phyloP scores from a whole-genome alignment of 2,113 vertebrate species.

The Trachemys scripta region DNA sequence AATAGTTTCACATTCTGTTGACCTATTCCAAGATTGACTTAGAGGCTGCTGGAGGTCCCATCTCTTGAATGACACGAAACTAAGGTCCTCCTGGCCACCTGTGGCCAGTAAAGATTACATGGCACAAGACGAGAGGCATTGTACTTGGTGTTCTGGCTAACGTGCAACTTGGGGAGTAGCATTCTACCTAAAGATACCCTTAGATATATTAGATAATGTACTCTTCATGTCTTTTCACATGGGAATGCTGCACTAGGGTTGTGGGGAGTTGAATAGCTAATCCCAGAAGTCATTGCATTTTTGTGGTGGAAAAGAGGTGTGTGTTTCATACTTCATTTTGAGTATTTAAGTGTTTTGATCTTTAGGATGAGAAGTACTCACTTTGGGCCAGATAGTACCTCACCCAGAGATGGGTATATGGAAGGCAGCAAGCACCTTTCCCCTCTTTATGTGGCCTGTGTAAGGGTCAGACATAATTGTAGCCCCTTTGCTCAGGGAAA shows the following conservation, averaged over 20 bases:
- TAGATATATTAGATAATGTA: not conserved
- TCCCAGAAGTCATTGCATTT: not conserved
- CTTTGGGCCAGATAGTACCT: not conserved
- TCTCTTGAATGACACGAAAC: not conserved
- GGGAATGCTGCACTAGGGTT: not conserved
- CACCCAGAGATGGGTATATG: not conserved
- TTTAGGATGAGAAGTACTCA: not conserved
- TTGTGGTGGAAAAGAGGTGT: not conserved
- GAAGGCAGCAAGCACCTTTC: not conserved
- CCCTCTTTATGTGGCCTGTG: not conserved
- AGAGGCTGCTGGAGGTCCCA: not conserved
- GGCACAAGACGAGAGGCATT: fast-evolving
- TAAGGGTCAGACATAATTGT: not conserved
- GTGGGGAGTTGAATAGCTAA: not conserved
- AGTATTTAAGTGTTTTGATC: not conserved
- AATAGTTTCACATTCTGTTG: not conserved
- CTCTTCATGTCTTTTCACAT: not conserved
- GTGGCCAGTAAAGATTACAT: not conserved
- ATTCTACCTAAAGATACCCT: not conserved
- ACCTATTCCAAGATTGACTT: not conserved
- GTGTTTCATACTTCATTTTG: not conserved
- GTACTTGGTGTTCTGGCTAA: not conserved
- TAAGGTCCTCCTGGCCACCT: not conserved
- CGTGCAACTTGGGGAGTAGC: not conserved
- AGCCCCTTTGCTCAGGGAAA: not conserved